phyloP scores from a whole-genome alignment of 37 sponge, comb jelly and placozoan species.

The Axinella damicornis region DNA sequence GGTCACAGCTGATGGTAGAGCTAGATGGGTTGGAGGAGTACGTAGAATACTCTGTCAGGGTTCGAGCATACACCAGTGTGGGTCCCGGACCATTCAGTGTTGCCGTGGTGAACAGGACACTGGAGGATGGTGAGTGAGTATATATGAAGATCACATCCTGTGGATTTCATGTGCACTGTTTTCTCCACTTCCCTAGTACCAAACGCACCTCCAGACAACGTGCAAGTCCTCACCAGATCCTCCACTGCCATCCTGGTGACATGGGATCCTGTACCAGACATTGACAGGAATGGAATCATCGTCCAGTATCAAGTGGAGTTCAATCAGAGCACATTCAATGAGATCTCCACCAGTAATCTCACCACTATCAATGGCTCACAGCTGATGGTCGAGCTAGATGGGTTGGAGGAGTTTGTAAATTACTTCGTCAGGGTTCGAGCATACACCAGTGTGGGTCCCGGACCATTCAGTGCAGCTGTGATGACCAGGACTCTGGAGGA shows the following conservation, averaged over 20 bases:
- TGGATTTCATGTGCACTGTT: too few species aligned
- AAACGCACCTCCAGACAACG: conserved; percentile 26
- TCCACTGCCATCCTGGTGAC: conserved; percentile 37
- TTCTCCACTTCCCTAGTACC: too few species aligned
- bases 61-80: conserved; percentile 33
- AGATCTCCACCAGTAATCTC: background rate
- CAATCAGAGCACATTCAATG: too few species aligned
- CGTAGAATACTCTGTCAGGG: conserved; percentile 8
- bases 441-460: conserved; percentile 32
- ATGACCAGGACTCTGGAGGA: conserved; percentile 21
- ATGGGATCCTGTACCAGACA: conserved; percentile 13
- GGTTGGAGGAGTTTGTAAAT: conserved; percentile 21
- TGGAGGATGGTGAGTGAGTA: conserved; percentile 15
- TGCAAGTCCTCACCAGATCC: conserved; percentile 1
- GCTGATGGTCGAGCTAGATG: background rate
- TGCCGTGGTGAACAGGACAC: background rate
- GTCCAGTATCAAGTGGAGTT: conserved; percentile 27
- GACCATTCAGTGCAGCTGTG: conserved; percentile 21
- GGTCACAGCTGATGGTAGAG: background rate
- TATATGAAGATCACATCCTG: too few species aligned
- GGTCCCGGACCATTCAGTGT: conserved; percentile 40
- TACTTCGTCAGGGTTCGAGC: conserved; percentile 36
- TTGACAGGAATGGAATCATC: conserved; percentile 44
- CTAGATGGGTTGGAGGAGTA: conserved; percentile 9
- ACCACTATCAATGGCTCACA: background rate